Base-by-base conservation (phyloP, 1,140 invertebrate species). In the Drosophila micromelanica region DNA sequence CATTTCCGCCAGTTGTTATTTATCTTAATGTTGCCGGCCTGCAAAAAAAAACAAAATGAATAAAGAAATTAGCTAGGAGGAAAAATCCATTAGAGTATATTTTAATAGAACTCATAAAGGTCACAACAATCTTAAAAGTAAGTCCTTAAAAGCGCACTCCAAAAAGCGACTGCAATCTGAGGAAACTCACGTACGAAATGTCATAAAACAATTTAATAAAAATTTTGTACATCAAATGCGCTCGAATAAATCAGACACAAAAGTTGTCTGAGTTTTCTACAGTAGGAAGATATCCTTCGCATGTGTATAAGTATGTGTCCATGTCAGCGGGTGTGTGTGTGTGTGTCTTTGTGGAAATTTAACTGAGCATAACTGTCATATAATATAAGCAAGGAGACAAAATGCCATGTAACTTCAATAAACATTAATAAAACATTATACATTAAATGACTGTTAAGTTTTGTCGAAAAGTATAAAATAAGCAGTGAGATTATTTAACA, bases 1-100 rank as follows among this genome's bases (percentile, higher is more conserved):
- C 78, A 87, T 89, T 82, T 85, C 64, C 76, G 63, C 48, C 30
- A 30, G 23, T 20, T 78, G 52, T 49, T 23, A 60, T 46, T 73
- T 27, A 64, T 71, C 35, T 23, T 43, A 49, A 62, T 42, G 51
- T n/a, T 30, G 56, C 42, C 64, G 20, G 52, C 37, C 65, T 74
- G 65, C 9, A 63, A 71, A 49, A 20, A 51, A n/a, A 43, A 7
- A 30, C 30, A n/a, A 70, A 52, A 60, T 20, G 9, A 51, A 73
- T 67, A 32, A 60, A 67, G 63, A 59, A 67, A 73, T 73, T 73
- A 73, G 54, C 32, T 32, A 12, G 62, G 42, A 23, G 9, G 11
- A 15, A 13, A 30, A 61, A 52, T 43, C 45, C 55, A 68, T 68
- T 49, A 65, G 27, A 37, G 15, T 30, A 30, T 15, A 55, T 43